phyloP scores from a whole-genome alignment of 2,113 vertebrate species.

The Lophochroa leadbeateri region DNA sequence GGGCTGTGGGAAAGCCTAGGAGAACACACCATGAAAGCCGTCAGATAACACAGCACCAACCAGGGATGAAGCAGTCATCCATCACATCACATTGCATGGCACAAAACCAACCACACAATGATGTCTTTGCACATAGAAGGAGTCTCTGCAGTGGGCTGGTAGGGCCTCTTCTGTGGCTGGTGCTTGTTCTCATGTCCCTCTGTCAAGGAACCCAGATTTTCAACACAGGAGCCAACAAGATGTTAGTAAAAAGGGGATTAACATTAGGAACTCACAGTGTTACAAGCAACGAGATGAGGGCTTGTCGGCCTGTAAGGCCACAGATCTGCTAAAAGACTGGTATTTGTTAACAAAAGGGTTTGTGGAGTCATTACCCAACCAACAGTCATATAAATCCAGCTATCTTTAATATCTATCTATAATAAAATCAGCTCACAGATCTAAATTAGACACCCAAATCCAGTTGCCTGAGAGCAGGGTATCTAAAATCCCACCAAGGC shows the following conservation, averaged over 20 bases:
- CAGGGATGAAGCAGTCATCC: neutral
- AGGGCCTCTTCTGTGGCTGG: neutral
- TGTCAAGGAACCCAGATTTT: neutral
- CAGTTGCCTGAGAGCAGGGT: neutral
- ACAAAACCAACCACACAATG: neutral
- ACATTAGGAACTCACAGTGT: neutral
- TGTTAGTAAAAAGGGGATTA: neutral
- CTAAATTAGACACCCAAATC: neutral
- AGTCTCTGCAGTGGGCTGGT: neutral
- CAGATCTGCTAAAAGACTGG: neutral
- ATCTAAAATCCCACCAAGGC: neutral
- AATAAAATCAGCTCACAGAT: neutral
- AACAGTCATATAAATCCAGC: neutral
- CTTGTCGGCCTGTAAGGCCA: neutral
- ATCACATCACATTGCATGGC: neutral
- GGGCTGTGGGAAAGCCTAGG: slow-evolving; percentile 19
- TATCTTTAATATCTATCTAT: neutral
- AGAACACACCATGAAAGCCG: neutral
- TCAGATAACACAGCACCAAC: neutral
- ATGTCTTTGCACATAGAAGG: neutral
- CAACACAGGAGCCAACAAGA: neutral
- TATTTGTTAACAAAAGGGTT: neutral
- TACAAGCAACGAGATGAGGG: neutral
- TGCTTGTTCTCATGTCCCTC: neutral
- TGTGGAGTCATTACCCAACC: neutral